These are phyloP conservation scores for Iguana delicatissima DNA, from an alignment of 2,797 vertebrate genomes.

Conservation along the genomic window DNA sequence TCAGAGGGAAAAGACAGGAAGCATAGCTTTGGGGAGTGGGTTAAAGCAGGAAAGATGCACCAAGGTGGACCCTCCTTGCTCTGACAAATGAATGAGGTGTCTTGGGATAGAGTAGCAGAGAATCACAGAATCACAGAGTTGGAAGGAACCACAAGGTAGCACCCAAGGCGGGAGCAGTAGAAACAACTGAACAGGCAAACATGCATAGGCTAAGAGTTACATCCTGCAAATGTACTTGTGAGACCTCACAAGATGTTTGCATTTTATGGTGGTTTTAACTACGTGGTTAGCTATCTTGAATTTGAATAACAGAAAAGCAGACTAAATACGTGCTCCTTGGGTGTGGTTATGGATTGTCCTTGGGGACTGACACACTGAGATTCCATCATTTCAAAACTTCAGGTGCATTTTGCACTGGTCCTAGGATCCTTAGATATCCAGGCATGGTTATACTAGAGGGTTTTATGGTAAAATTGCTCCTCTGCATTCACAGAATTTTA, in stretches of 20 bases:
- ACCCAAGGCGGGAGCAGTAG: background rate
- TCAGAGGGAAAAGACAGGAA: background rate
- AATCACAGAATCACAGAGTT: background rate
- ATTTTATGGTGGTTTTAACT: background rate
- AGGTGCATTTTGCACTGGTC: background rate
- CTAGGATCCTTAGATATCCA: background rate
- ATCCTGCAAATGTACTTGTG: background rate
- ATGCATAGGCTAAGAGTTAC: background rate
- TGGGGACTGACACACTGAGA: background rate
- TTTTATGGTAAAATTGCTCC: background rate
- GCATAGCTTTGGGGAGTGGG: background rate
- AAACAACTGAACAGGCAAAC: background rate
- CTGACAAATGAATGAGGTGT: background rate
- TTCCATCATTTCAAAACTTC: background rate
- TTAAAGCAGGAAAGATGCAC: background rate
- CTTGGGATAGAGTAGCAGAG: background rate
- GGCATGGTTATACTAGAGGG: background rate
- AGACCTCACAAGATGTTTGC: background rate
- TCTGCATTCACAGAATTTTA: background rate
- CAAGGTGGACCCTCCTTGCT: background rate
- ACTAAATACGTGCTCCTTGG: background rate
- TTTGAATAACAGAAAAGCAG: background rate
- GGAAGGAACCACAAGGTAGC: no score
- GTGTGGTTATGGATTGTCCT: background rate
- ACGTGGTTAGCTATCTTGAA: background rate